Conservation (phyloP, 2,888 invertebrate species). For the Conus canariensis region DNA sequence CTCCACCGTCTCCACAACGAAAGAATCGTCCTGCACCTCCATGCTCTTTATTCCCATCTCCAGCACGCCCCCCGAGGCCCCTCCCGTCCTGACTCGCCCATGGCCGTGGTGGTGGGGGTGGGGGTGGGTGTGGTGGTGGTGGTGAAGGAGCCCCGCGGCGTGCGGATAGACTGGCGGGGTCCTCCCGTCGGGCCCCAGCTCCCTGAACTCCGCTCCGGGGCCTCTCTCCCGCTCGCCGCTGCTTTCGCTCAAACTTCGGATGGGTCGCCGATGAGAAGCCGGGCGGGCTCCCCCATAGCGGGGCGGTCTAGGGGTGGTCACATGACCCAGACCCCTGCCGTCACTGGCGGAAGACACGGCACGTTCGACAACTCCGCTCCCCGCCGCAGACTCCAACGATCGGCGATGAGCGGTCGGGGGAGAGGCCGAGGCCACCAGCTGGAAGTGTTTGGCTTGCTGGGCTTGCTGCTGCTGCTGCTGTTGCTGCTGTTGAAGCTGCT, state of each 20-base stretch:
- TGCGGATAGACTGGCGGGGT: conserved; percentile 37
- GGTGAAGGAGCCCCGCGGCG: conserved; percentile 1
- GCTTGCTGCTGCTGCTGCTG: conserved; percentile 38
- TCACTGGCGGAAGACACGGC: conserved; percentile 9
- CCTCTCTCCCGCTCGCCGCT: conserved; percentile 33
- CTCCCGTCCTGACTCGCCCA: conserved; percentile 36
- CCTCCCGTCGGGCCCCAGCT: conserved; percentile 38
- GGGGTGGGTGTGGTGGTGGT: conserved; percentile 19
- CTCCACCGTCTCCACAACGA: conserved; percentile 85
- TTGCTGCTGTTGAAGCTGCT: conserved; percentile 47
- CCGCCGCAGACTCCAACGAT: background rate
- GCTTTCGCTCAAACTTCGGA: conserved; percentile 35
- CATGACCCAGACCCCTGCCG: background rate
- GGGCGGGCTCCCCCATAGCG: conserved; percentile 10
- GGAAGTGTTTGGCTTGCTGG: background rate
- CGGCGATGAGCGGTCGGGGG: background rate
- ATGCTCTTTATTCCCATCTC: conserved; percentile 77
- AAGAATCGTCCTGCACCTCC: conserved; percentile 72
- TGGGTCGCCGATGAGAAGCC: background rate
- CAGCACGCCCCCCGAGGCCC: conserved; percentile 64
- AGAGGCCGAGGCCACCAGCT: conserved; percentile 13
- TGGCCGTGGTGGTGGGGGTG: conserved; percentile 26
- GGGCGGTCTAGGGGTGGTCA: background rate
- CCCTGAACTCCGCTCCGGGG: background rate
- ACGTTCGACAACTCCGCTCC: background rate